These are phyloP conservation scores for Desmodus rotundus DNA, from an alignment of 2,113 vertebrate genomes.

Conservation along the genomic window DNA sequence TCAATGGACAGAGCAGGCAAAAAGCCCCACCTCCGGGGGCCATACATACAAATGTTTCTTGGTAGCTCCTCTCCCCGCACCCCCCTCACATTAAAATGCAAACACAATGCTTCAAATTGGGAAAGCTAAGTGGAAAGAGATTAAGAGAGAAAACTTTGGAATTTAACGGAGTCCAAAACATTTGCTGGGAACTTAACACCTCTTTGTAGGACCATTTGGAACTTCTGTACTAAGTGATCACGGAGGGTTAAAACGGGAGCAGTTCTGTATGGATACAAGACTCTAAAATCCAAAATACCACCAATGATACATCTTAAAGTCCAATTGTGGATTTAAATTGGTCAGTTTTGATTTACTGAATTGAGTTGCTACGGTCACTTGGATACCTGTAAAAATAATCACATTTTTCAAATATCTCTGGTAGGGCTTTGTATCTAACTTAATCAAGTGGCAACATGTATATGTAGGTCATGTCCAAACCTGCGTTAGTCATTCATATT, in stretches of 20 bases:
- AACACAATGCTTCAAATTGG: conserved; percentile 35
- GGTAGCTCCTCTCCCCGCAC: not conserved
- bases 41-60: not conserved
- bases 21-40: not conserved
- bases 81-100: conserved; percentile 52
- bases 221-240: not conserved
- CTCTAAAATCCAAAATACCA: conserved; percentile 56
- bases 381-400: conserved; percentile 68
- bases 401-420: conserved; percentile 70
- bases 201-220: not conserved
- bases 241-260: not conserved
- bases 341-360: conserved; percentile 67
- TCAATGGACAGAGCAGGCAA: not conserved
- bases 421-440: conserved; percentile 72
- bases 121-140: not conserved
- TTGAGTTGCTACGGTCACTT: conserved; percentile 70
- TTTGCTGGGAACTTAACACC: not conserved
- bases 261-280: not conserved
- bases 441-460: conserved; percentile 71
- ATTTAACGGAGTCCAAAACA: not conserved
- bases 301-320: conserved; percentile 56
- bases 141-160: not conserved
- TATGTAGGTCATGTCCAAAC: conserved; percentile 73
- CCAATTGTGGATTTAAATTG: conserved; percentile 65
- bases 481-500: conserved; percentile 75